A percentile compares a stretch with the other conserved stretches of the same genome.
Conservation (phyloP, 2,113 vertebrate genomes). For the Takifugu bimaculatus region DNA sequence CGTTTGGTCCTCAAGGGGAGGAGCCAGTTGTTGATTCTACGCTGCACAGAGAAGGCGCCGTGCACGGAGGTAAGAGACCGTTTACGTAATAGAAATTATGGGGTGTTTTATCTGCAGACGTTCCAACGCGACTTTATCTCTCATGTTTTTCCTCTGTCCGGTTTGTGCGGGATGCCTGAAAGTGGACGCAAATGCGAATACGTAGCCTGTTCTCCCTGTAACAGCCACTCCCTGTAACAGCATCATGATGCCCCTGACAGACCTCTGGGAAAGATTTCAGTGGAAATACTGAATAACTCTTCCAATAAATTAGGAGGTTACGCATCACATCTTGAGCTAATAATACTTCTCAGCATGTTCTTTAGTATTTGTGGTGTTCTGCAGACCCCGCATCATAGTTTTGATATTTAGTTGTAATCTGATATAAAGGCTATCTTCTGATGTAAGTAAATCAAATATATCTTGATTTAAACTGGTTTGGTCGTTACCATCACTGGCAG, state of each 20-base stretch:
- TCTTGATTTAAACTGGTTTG: too few relatives aligned
- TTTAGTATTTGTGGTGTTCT: too few relatives aligned
- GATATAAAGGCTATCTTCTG: too few relatives aligned
- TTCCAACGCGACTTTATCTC: neutral
- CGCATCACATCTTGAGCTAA: too few relatives aligned
- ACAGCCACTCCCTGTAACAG: constrained; percentile 75
- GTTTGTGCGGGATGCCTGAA: neutral
- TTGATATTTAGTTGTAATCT: neutral
- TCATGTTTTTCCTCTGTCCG: neutral
- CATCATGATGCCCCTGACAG: constrained; percentile 57
- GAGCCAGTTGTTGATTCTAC: constrained; percentile 67
- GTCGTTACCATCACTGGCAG: neutral
- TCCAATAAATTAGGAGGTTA: too few relatives aligned
- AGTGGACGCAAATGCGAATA: constrained; percentile 42
- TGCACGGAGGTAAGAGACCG: constrained; percentile 65
- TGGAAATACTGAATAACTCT: neutral
- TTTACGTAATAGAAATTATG: constrained; percentile 61
- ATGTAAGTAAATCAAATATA: too few relatives aligned
- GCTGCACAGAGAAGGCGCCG: constrained; percentile 61
- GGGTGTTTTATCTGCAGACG: constrained; percentile 25
- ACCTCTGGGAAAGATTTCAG: constrained; percentile 11
- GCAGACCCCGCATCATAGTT: neutral
- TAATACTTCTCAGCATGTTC: too few relatives aligned
- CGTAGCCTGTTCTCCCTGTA: constrained; percentile 60
- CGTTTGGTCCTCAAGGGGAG: constrained; percentile 69